Evolutionary conservation across 2,113 vertebrate species (phyloP).

Genomic region (Alethe castanea): DNA sequence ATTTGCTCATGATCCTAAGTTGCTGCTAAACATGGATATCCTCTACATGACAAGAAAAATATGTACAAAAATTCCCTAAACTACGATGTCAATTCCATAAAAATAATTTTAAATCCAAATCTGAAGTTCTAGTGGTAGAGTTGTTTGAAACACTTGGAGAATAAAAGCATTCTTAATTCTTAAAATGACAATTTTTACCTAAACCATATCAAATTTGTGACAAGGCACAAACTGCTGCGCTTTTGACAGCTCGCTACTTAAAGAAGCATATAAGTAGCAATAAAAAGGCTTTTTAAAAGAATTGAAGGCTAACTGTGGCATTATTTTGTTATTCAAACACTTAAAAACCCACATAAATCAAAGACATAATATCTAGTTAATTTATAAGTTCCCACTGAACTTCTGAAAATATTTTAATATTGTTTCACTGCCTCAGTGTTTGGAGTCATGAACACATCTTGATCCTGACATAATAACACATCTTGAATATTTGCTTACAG

Average conservation of each 20-base stretch:
- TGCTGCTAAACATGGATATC: slow-evolving; percentile 48
- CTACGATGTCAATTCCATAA: slow-evolving; percentile 60
- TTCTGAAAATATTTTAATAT: slow-evolving; percentile 64
- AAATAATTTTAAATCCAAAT: slow-evolving; percentile 55
- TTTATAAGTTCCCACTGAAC: slow-evolving; percentile 46
- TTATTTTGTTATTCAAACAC: slow-evolving; percentile 73
- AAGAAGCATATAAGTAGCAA: slow-evolving; percentile 70
- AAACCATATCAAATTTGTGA: slow-evolving; percentile 72
- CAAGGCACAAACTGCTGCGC: slow-evolving; percentile 62
- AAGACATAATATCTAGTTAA: slow-evolving; percentile 53
- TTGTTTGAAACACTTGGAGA: slow-evolving; percentile 58
- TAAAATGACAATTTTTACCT: slow-evolving; percentile 63
- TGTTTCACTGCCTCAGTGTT: slow-evolving; percentile 25
- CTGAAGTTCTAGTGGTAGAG: slow-evolving; percentile 46
- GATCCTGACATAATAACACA: not conserved
- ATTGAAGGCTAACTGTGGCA: slow-evolving; percentile 61
- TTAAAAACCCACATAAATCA: slow-evolving; percentile 51
- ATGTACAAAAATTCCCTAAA: slow-evolving; percentile 55
- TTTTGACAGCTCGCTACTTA: slow-evolving; percentile 70
- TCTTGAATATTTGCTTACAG: not conserved
- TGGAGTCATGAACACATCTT: not conserved
- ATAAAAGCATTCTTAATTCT: slow-evolving; percentile 71
- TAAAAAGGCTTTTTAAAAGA: slow-evolving; percentile 67
- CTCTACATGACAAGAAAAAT: slow-evolving; percentile 66
- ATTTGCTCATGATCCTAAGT: slow-evolving; percentile 58